A percentile compares a stretch with the other conserved stretches of the same genome.
phyloP scores from a whole-genome alignment of 2,113 vertebrate genomes.

The Chionomys nivalis region DNA sequence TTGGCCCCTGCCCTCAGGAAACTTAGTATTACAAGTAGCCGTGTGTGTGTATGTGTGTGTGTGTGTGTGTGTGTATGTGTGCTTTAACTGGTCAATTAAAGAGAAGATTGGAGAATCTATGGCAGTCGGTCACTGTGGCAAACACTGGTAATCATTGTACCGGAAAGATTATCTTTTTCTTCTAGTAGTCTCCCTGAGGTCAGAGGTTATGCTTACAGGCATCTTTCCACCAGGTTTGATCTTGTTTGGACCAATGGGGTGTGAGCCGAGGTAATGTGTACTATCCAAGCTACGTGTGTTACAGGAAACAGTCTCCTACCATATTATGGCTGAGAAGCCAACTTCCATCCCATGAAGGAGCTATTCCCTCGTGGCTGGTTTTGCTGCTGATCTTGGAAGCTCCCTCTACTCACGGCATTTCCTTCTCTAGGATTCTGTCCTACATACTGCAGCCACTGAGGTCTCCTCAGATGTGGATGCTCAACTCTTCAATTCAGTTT shows the following conservation, averaged over 20 bases:
- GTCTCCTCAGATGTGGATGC: neutral
- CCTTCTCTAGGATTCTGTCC: neutral
- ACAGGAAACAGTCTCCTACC: neutral
- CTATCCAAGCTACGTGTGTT: neutral
- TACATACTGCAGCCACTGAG: fast-evolving
- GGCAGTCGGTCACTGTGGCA: neutral
- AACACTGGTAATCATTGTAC: neutral
- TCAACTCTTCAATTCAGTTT: neutral
- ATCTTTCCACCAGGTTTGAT: neutral
- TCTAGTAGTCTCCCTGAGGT: neutral
- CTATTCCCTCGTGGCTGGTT: too few species aligned
- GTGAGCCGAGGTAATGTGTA: neutral
- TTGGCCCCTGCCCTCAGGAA: neutral
- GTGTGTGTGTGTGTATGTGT: neutral
- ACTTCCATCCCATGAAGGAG: neutral
- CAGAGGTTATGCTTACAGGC: neutral
- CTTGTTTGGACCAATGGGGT: neutral
- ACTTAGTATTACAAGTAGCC: neutral
- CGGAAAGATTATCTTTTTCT: fast-evolving
- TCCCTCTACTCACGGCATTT: neutral
- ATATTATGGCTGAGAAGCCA: neutral
- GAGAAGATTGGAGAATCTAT: neutral
- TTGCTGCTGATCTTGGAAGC: neutral
- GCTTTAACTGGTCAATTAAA: neutral
- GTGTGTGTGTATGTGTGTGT: neutral